Conservation (phyloP, 53 echinoderm and acorn worm species). For the Zoroaster sp. region DNA sequence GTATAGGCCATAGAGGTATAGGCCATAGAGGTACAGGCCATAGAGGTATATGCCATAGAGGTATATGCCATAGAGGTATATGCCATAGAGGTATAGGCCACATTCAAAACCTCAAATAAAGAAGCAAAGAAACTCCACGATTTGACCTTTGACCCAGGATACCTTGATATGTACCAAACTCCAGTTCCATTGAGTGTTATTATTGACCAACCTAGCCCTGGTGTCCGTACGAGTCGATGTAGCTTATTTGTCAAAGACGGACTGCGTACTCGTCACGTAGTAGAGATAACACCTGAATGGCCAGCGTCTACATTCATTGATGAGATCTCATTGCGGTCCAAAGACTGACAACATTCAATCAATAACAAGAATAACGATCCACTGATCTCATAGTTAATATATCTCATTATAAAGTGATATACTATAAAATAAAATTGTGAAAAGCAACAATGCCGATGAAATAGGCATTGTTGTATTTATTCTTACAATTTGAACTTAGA, state of each 20-base stretch:
- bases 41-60: too few relatives aligned
- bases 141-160: background rate
- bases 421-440: background rate
- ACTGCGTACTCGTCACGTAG: background rate
- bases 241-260: background rate
- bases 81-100: background rate
- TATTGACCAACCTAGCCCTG: constrained; percentile 9
- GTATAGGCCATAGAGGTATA: too few relatives aligned
- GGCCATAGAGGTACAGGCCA: too few relatives aligned
- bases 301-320: background rate
- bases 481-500: too few relatives aligned
- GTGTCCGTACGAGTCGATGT: too few relatives aligned
- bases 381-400: background rate
- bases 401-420: background rate
- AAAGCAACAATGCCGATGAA: too few relatives aligned
- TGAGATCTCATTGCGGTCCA: background rate
- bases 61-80: too few relatives aligned
- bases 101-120: background rate
- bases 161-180: background rate
- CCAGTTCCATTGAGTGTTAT: too few relatives aligned
- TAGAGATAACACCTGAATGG: background rate
- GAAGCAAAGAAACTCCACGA: background rate
- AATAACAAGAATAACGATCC: background rate
- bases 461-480: too few relatives aligned
- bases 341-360: constrained; percentile 39